Evolutionary conservation across 2,888 invertebrate genomes (phyloP), one percentile per base, ranked within the genome.

Genomic region (Mesorhabditis spiculigera): DNA sequence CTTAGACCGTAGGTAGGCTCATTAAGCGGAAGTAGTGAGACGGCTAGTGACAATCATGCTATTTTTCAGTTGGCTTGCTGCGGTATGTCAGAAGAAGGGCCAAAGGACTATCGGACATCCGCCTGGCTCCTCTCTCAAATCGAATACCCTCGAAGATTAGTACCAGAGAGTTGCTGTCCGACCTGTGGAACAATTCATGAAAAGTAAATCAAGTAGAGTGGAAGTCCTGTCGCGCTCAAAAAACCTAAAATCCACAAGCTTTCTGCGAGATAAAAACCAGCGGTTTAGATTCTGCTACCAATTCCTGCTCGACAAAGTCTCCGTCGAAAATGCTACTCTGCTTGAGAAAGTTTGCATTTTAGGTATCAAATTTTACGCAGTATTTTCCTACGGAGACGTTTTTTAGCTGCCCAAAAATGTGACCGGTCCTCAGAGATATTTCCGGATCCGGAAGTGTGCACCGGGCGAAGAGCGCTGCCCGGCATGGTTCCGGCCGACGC

Each of bases 111-210:
- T 66, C 42, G 45, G 4, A 3, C 41, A 43, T 65, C 66, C 13
- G 10, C 44, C 42, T 10, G 66, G 44, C 13, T 43, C 3, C 10
- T 16, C 6, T 10, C 44, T 43, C 13, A 43, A 43, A 13, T 43
- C 16, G 41, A 65, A 44, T 69, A 68, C 64, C 73, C 75, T 41
- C 64, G 71, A 42, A 65, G 63, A 28, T 13, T 71, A 63, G 67
- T 73, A 44, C 75, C 75, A 10, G 71, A 71, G 8, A 72, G 72
- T 45, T 75, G 75, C 45, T 75, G 75, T 65, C 73, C 75, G 2
- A 72, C 68, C 63, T 75, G 75, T 71, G 68, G 66, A n/a, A 58
- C 71, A n/a, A 73, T 75, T 68, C 75, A 75, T 68, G 73, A 72
- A 28, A 71, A 61, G 73, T 75, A 44, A 8, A n/a, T 6, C n/a